Evolutionary conservation across 2,113 vertebrate genomes (phyloP).

Genomic region (Cnemophilus loriae): DNA sequence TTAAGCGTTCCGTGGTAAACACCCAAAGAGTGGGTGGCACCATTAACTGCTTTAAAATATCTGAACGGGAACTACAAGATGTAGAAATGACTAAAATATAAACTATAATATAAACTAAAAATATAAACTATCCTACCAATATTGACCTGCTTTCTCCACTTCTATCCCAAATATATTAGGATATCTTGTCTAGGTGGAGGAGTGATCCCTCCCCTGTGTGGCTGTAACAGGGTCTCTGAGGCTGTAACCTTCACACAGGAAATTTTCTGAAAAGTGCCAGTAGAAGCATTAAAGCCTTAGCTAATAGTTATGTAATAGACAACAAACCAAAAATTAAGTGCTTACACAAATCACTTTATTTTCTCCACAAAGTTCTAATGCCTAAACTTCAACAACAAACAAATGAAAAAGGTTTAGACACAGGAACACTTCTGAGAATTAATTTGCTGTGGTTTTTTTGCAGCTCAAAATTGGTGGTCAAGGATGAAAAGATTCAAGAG

Average conservation of each 20-base stretch:
- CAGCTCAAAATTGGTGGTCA: neutral
- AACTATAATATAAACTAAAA: too few species aligned
- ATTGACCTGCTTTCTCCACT: neutral
- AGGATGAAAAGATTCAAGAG: neutral
- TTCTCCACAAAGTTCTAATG: neutral
- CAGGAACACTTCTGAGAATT: neutral
- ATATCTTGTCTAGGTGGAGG: neutral
- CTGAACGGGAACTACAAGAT: neutral
- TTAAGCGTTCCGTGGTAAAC: neutral
- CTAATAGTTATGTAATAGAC: neutral
- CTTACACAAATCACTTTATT: neutral
- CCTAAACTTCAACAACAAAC: neutral
- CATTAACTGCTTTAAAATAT: neutral
- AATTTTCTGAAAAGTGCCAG: neutral
- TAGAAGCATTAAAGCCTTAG: neutral
- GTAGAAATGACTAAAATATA: neutral
- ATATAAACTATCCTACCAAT: too few species aligned
- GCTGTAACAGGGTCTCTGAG: neutral
- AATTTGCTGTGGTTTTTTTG: neutral
- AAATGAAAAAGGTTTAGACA: neutral
- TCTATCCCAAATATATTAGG: neutral
- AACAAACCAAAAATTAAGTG: neutral
- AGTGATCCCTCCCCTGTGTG: neutral
- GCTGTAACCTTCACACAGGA: neutral
- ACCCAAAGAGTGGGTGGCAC: neutral